Base-by-base conservation (phyloP, 2,113 vertebrate species). In the Rissa tridactyla region DNA sequence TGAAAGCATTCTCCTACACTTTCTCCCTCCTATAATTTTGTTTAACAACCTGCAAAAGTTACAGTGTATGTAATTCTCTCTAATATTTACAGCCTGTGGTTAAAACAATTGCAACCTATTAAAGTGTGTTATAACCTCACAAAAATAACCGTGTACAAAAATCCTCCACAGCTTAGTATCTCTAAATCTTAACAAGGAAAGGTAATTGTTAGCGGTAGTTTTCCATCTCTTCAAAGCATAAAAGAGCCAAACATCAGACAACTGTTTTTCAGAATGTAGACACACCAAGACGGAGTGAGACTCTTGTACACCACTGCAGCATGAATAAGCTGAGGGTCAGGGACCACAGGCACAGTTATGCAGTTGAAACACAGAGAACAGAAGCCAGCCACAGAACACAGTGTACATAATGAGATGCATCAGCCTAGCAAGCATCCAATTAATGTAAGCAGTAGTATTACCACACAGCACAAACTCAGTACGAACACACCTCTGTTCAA, bases 71-170 rank as follows among this genome's bases (percentile, higher is more conserved):
- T 89, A 91, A 82, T 94, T 88, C 76, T 92, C 86, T 55, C 69
- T 70, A 94, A 86, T 96, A 96, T 96, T 96, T 96, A 96, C 91
- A 92, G 57, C 86, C 55, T 23, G 55, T 64, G 72, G 60, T 96
- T 92, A 95, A 96, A 96, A 94, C 88, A 97, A 96, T 89, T 94
- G 91, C 94, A 91, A 89, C 77, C 88, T 86, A 96, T 92, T 96
- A 96, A 90, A 94, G 80, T 84, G 85, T 64, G 72, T 84, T 94
- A 84, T 91, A 91, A 81, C 89, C 89, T 92, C 91, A 86, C 92
- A 87, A 92, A 82, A 90, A 88, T 75, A 92, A 96, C 92, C 91
- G 94, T 95, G 91, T 32, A 75, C 55, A 73, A 82, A 95, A 88
- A 77, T 57, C 34, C 66, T 94, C 71, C 25, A 11, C 75, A 86